Base-by-base conservation (phyloP, 2,113 vertebrate species). In the Pao palembangensis region DNA sequence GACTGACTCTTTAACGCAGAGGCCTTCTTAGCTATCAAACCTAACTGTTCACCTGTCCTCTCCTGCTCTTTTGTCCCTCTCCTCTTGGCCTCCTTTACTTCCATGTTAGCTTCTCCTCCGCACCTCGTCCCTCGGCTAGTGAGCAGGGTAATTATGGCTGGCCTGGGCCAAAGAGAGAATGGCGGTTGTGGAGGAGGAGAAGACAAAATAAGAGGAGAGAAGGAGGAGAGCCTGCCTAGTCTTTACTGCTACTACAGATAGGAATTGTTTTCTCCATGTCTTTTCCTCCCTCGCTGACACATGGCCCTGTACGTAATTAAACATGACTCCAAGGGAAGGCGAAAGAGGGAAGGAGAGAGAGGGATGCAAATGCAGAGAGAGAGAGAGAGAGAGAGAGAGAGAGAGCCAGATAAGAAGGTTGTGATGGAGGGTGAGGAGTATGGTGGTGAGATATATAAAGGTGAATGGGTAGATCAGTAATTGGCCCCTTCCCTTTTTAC, bases 221-320 rank as follows among this genome's bases (percentile, higher is more conserved):
- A 52, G 58, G 51, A 67, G 79, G 69, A 83, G 76, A 78, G 55
- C 64, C 70, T 77, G 82, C 75, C 71, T 78, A 25, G 81, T 76
- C 78, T 84, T 76, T 68, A 71, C 82, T 80, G 78, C 68, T 79
- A 75, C 80, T 86, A 80, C 60, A 80, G 84, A 85, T 85, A 88
- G 84, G 80, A 72, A 82, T 81, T 73, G 69, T 79, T 71, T 58
- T 68, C 73, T 64, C 51, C 55, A 54, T 42, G 44, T 64, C 58
- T 72, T 58, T 38, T 61, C 52, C 71, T 71, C 80, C 34, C 55
- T 75, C 71, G 61, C 80, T 85, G 83, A 86, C 82, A 85, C 81
- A 84, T 69, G 82, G 82, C 79, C 82, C 80, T 81, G 82, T 76
- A 78, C 86, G 89, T 90, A 89, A 91, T 91, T 90, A 90, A 89